Evolutionary conservation across 2,797 vertebrate species (phyloP), one percentile per base, ranked within the genome.

Genomic region (Crocidura indochinensis): DNA sequence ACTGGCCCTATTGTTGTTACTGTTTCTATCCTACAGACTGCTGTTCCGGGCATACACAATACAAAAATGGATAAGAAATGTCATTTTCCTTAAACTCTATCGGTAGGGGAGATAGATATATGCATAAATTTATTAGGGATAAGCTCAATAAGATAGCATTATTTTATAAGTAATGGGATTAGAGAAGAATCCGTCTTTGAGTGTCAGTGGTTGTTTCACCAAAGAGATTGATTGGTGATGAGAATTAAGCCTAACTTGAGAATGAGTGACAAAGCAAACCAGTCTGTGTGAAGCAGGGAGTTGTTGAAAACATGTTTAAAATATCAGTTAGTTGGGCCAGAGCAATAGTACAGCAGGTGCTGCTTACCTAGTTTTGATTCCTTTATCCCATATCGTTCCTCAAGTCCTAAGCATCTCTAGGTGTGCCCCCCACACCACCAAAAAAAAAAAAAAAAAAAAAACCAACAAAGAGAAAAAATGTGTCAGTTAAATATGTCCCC

Each of bases 1-100:
- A 38, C 38, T 38, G 38, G 38, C 38, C 38, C 38, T 5, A 38
- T 71, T 84, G 62, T 75, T 80, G 47, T 17, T 56, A 9, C 67
- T 26, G 22, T 90, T 92, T 88, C 89, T 80, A 56, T 88, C 92
- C 51, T 11, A 64, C 47, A 88, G 84, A 84, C 15, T 64, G 72
- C 73, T 62, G 10, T 81, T 91, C 19, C 10, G 56, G 72, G 51
- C 31, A 67, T 20, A 62, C 49, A 80, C 56, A 91, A 31, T 87
- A 49, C 20, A 87, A 27, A 87, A 22, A 83, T 90, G 22, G 4
- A 0, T 73, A 67, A 76, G 27, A 86, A 69, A 31, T 20, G 20
- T 71, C 2, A 11, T 91, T 91, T 87, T 72, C 14, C 38, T 92
- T 7, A 86, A 88, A 77, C 38, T 80, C 46, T 9, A 38, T 12